Conservation (phyloP, 2,113 vertebrate genomes). For the Accipiter cooperii region DNA sequence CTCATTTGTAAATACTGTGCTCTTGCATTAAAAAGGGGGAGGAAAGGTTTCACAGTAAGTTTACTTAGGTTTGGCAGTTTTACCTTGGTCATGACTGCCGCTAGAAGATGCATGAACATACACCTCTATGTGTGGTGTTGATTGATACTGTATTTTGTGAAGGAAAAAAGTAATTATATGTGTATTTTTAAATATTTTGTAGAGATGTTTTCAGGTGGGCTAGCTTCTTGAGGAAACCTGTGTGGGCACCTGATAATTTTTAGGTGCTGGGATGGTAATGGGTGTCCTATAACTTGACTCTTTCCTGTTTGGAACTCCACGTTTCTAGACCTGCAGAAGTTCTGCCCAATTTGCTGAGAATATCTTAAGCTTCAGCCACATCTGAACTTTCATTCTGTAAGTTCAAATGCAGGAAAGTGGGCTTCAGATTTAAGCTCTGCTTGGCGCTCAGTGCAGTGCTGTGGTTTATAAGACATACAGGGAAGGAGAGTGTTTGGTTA, state of each 20-base stretch:
- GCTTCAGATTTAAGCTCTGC: background rate
- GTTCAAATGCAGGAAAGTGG: background rate
- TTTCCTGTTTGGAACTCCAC: background rate
- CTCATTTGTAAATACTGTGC: background rate
- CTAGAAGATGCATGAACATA: fast-evolving
- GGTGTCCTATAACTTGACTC: background rate
- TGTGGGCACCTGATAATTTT: background rate
- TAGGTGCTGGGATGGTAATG: background rate
- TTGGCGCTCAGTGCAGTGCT: fast-evolving
- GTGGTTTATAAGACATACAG: background rate
- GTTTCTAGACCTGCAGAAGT: background rate
- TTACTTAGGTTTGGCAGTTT: background rate
- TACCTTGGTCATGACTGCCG: fast-evolving
- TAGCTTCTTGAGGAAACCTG: background rate
- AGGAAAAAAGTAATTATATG: fast-evolving
- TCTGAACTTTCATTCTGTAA: background rate
- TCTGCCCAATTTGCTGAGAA: background rate
- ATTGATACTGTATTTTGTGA: background rate
- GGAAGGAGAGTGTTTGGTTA: background rate
- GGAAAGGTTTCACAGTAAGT: background rate
- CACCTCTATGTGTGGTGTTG: too few species aligned
- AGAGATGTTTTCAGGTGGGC: background rate
- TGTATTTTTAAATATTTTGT: background rate
- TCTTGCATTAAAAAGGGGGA: background rate
- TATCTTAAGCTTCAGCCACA: too few species aligned